These are phyloP conservation scores for Hylomyscus alleni DNA, from an alignment of 2,797 vertebrate genomes.

Conservation along the genomic window DNA sequence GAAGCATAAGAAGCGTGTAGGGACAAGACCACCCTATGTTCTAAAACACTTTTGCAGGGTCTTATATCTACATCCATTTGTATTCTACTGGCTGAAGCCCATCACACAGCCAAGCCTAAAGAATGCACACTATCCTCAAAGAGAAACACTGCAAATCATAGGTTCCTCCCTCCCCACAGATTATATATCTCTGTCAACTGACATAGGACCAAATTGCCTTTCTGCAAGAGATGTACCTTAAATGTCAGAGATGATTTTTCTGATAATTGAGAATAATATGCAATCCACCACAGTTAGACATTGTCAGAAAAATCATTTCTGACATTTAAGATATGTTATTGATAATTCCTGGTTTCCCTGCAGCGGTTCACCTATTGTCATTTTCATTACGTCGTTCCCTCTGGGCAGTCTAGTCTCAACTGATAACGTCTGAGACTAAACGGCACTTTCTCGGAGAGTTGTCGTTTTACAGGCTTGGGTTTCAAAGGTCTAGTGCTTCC, in stretches of 20 bases:
- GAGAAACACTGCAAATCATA: background rate
- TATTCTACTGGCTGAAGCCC: background rate
- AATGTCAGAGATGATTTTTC: constrained; percentile 77
- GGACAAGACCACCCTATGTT: background rate
- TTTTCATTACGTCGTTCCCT: constrained; percentile 80
- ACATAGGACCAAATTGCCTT: constrained; percentile 7
- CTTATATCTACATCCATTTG: background rate
- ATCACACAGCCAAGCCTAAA: background rate
- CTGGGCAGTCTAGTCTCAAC: constrained; percentile 74
- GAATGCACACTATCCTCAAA: background rate
- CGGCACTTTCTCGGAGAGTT: constrained; percentile 72
- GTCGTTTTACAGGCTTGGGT: constrained; percentile 70
- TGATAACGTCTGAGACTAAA: constrained; percentile 79
- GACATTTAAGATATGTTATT: constrained; percentile 77
- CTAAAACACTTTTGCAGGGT: background rate
- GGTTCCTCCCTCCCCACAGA: background rate
- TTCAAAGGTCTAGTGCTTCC: constrained; percentile 51
- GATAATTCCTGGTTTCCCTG: constrained; percentile 75
- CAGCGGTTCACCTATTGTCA: constrained; percentile 71
- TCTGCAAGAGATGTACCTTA: constrained; percentile 64
- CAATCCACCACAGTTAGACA: constrained; percentile 74
- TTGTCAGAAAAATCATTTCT: constrained; percentile 79
- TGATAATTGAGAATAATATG: constrained; percentile 74
- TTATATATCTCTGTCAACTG: background rate
- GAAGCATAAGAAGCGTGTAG: background rate